Percentiles rank a stretch among this genome's conserved stretches.
Evolutionary conservation across 1,140 invertebrate genomes (phyloP).

Genomic region (Callitettix versicolor): DNA sequence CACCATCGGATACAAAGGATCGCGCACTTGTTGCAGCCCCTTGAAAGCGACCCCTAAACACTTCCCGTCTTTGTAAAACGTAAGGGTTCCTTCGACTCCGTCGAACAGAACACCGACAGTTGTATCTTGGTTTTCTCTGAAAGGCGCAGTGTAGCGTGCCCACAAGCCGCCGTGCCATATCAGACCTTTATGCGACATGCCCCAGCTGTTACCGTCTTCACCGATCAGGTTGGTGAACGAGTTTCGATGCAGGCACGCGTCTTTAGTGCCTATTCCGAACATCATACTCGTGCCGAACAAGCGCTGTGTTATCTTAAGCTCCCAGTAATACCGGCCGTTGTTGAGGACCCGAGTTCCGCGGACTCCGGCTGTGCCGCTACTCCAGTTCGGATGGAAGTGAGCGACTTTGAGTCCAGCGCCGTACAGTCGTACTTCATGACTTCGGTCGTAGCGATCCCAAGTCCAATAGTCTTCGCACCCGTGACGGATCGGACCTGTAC

Average conservation of each 20-base stretch:
- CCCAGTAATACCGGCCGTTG: slow-evolving; percentile 46
- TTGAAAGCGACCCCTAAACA: slow-evolving; percentile 45
- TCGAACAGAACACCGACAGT: slow-evolving; percentile 56
- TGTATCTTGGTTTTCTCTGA: slow-evolving; percentile 55
- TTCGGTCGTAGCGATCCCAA: slow-evolving; percentile 50
- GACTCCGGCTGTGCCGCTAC: slow-evolving; percentile 59
- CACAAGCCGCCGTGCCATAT: slow-evolving; percentile 55
- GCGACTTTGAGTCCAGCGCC: slow-evolving; percentile 35
- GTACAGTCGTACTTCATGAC: slow-evolving; percentile 42
- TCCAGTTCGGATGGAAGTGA: slow-evolving; percentile 65
- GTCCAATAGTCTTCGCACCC: slow-evolving; percentile 53
- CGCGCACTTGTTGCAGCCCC: slow-evolving; percentile 42
- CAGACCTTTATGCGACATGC: slow-evolving; percentile 59
- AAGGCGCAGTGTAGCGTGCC: slow-evolving; percentile 51
- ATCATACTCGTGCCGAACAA: slow-evolving; percentile 69
- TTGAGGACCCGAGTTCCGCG: slow-evolving; percentile 51
- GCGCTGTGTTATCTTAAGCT: slow-evolving; percentile 48
- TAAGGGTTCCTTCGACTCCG: slow-evolving; percentile 54
- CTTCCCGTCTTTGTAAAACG: slow-evolving; percentile 58
- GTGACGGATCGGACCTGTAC: slow-evolving; percentile 13
- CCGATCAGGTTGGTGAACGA: slow-evolving; percentile 59
- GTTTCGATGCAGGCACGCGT: slow-evolving; percentile 49
- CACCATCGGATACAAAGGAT: slow-evolving; percentile 56
- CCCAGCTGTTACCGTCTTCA: slow-evolving; percentile 59
- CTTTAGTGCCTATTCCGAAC: slow-evolving; percentile 58